phyloP scores from a whole-genome alignment of 1,140 invertebrate genomes.

The Leptopilina clavipes region DNA sequence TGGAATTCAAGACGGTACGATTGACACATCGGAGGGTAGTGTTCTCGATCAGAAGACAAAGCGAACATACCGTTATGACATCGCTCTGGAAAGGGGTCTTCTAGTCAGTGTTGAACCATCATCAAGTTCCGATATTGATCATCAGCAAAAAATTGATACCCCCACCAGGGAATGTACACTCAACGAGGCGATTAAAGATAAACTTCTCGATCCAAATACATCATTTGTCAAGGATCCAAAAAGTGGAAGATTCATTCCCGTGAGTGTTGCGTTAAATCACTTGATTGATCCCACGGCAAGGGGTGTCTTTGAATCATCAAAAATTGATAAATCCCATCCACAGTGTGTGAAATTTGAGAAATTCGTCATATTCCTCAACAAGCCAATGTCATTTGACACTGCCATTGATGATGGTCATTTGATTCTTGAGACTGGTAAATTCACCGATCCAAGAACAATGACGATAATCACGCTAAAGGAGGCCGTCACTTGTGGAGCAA shows the following conservation, averaged over 20 bases:
- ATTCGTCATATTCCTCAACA: constrained; percentile 80
- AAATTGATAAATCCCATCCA: constrained; percentile 78
- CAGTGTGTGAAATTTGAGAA: constrained; percentile 85
- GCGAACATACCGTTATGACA: constrained; percentile 82
- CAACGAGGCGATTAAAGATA: constrained; percentile 85
- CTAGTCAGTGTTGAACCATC: constrained; percentile 84
- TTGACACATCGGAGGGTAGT: constrained; percentile 84
- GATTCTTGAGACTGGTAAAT: constrained; percentile 83
- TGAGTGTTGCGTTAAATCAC: constrained; percentile 80
- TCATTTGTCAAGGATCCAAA: constrained; percentile 87
- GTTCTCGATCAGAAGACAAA: constrained; percentile 87
- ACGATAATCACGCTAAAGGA: constrained; percentile 88
- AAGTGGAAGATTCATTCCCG: constrained; percentile 82
- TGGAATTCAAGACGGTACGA: constrained; percentile 87
- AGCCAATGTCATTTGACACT: constrained; percentile 85
- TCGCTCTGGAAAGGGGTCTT: constrained; percentile 83
- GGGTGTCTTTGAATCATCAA: constrained; percentile 80
- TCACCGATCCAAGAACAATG: constrained; percentile 83
- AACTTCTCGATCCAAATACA: constrained; percentile 84
- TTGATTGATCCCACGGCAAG: constrained; percentile 81
- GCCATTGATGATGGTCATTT: constrained; percentile 84
- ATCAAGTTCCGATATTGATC: constrained; percentile 74
- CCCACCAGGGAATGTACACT: constrained; percentile 82
- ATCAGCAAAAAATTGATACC: constrained; percentile 70
- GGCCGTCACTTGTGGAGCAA: constrained; percentile 85